Evolutionary conservation across 2,113 vertebrate species (phyloP).

Genomic region (Lampris incognitus): DNA sequence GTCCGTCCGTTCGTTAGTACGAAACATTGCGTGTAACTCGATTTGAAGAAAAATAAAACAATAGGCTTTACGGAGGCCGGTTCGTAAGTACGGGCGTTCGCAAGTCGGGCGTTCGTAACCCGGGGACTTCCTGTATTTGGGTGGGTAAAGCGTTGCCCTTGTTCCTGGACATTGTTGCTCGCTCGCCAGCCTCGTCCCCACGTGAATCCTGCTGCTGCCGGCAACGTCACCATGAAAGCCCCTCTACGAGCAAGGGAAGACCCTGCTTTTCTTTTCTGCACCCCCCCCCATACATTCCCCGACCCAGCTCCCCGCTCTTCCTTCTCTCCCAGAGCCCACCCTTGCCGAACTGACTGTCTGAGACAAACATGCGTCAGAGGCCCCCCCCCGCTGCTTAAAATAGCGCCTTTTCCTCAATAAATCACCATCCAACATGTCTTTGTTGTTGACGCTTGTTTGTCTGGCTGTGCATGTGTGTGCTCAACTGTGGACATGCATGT

Average conservation of each 20-base stretch:
- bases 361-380: conserved; percentile 33
- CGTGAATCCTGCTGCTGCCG: neutral
- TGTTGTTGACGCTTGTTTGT: conserved; percentile 11
- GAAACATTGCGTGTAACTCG: too few relatives aligned
- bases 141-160: neutral
- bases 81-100: too few relatives aligned
- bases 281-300: neutral
- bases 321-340: neutral
- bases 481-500: neutral
- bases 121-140: neutral
- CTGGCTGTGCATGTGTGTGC: neutral
- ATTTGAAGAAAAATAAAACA: too few relatives aligned
- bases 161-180: neutral
- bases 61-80: too few relatives aligned
- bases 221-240: neutral
- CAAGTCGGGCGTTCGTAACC: too few relatives aligned
- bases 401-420: conserved; percentile 28
- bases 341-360: neutral
- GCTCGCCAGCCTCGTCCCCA: neutral
- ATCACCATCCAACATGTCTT: neutral
- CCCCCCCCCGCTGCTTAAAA: conserved; percentile 3
- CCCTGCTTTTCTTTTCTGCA: conserved; percentile 1
- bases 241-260: neutral
- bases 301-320: conserved; percentile 3
- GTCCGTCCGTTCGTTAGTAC: too few relatives aligned